A percentile compares a stretch with the other conserved stretches of the same genome.
These are phyloP conservation scores for Ochropleura plecta DNA, from an alignment of 2,888 invertebrate species.

Conservation along the genomic window DNA sequence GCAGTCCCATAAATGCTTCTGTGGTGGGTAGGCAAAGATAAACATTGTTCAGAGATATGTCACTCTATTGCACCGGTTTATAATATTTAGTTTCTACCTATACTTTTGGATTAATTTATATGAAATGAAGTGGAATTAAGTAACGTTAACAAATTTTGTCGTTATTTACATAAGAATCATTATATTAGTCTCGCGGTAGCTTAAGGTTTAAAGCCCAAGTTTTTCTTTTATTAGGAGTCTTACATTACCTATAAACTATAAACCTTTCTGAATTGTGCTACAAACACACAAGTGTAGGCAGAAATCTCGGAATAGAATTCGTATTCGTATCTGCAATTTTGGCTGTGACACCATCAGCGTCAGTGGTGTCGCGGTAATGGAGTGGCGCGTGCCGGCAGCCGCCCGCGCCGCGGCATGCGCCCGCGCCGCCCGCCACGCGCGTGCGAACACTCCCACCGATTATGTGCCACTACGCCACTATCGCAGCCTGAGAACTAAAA, in stretches of 20 bases:
- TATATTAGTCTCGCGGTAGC: not conserved
- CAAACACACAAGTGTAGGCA: constrained; percentile 28
- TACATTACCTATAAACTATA: too few species aligned
- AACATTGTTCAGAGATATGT: constrained; percentile 56
- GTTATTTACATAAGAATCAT: not conserved
- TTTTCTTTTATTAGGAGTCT: too few species aligned
- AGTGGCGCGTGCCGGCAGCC: constrained; percentile 79
- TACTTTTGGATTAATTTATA: too few species aligned
- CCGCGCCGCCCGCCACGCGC: constrained; percentile 70
- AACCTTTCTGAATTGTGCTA: not conserved
- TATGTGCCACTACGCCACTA: constrained; percentile 80
- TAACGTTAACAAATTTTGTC: not conserved
- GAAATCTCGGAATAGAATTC: not conserved
- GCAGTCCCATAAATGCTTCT: constrained; percentile 82
- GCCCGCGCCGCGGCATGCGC: constrained; percentile 68
- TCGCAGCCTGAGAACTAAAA: constrained; percentile 80
- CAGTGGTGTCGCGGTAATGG: constrained; percentile 85
- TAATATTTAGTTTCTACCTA: not conserved
- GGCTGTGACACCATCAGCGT: constrained; percentile 73
- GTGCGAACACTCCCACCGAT: constrained; percentile 87
- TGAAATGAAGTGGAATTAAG: not conserved
- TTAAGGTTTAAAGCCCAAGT: too few species aligned
- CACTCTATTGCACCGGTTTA: not conserved
- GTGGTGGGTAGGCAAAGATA: constrained; percentile 74
- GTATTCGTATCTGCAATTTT: constrained; percentile 53